phyloP scores from a whole-genome alignment of 2,113 vertebrate species.

The Bos javanicus region DNA sequence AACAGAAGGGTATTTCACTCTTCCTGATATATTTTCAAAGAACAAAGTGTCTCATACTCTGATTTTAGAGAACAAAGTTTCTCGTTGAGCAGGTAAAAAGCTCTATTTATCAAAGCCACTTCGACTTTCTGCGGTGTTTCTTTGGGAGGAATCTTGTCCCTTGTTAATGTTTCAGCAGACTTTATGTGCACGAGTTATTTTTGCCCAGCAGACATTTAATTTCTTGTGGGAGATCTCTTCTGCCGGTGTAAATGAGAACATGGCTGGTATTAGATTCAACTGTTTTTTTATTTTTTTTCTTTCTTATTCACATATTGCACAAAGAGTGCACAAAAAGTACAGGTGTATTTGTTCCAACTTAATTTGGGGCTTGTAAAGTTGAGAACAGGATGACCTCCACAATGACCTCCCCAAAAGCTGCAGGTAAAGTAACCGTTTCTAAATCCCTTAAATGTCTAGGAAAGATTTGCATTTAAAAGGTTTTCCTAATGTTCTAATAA shows the following conservation, averaged over 20 bases:
- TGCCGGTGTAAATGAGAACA: not conserved
- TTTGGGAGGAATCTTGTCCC: not conserved
- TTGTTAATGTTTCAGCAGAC: not conserved
- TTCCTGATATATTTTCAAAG: not conserved
- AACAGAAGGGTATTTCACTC: not conserved
- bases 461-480: not conserved
- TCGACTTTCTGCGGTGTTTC: not conserved
- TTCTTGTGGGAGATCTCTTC: not conserved
- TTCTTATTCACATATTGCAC: not conserved
- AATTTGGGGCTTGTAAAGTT: not conserved
- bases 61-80: slow-evolving; percentile 1
- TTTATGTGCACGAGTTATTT: not conserved
- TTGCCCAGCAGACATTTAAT: not conserved
- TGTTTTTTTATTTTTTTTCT: not conserved
- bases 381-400: not conserved
- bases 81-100: not conserved
- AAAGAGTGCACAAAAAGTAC: not conserved
- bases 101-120: not conserved
- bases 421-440: not conserved
- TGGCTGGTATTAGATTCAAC: not conserved
- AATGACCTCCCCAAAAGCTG: not conserved
- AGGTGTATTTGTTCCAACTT: not conserved
- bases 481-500: not conserved
- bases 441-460: not conserved
- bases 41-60: not conserved